Evolutionary conservation across 2,113 vertebrate species (phyloP), one percentile per base, ranked within the genome.

Genomic region (Alouatta palliata): DNA sequence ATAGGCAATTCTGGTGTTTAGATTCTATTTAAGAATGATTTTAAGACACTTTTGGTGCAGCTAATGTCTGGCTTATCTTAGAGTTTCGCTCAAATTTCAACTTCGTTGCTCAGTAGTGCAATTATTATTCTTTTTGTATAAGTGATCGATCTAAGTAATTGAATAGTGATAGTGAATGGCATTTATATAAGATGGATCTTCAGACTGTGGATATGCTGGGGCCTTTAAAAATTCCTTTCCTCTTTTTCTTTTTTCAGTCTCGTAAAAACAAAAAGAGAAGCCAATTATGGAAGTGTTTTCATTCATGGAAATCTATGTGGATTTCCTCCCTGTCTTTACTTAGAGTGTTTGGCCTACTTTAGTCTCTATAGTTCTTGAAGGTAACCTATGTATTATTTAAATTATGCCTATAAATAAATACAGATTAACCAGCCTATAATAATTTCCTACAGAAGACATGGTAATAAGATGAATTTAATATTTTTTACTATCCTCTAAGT

Each of bases 391-490:
- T 19, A 54, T 30, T 49, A 66, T 82, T 91, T 91, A 95, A 80
- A 70, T 97, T 71, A 66, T 13, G 21, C 19, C 84, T 77, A 66
- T 45, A 83, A 84, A 80, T 83, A 89, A 91, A 87, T 94, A 58
- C 3, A 87, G 82, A 49, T 95, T 54, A 89, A 64, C 10, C 17
- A 86, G 3, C 21, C 27, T 84, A 9, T 94, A 86, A 61, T 56
- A 70, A 91, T 95, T 97, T 89, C 35, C 37, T 71, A 79, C 21
- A 83, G 52, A 83, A 86, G 66, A 5, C 10, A 25, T 87, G 64
- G 19, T n/a, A 91, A 54, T 70, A 93, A 77, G 43, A 14, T 93
- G 21, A 95, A 83, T 93, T 83, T 86, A 89, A 91, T 95, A 35
- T 58, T 47, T 86, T 76, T 84, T 66, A 27, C 11, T 17, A 83